Evolutionary conservation across 2,797 vertebrate species (phyloP).

Genomic region (Mionectes olivaceus): DNA sequence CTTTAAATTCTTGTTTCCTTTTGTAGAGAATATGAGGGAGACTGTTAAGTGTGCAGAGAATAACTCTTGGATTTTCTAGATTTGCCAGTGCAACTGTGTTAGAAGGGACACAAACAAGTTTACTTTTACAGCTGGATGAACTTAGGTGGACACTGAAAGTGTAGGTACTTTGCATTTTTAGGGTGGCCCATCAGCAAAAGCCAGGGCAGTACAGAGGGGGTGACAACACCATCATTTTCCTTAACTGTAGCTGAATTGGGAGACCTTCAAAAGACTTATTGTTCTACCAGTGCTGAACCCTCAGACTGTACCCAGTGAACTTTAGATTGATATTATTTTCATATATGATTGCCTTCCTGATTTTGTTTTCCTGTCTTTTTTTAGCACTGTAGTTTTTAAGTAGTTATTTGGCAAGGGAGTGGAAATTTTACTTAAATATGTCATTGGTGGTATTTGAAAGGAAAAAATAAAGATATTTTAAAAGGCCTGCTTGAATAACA

Average conservation of each 20-base stretch:
- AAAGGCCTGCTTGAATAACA: not conserved
- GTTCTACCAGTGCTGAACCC: not conserved
- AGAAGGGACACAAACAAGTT: not conserved
- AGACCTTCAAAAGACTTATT: not conserved
- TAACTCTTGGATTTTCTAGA: not conserved
- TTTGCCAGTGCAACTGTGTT: not conserved
- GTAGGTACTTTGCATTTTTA: not conserved
- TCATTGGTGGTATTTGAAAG: not conserved
- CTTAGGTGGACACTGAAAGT: not conserved
- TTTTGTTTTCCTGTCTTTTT: constrained; percentile 27
- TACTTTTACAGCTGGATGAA: not conserved
- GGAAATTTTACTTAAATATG: not conserved
- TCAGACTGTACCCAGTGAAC: not conserved
- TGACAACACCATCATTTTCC: not conserved
- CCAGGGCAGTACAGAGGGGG: not conserved
- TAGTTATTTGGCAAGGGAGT: not conserved
- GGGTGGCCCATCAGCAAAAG: not conserved
- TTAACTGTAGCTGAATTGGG: not conserved
- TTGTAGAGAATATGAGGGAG: accelerated
- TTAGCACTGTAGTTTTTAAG: not conserved
- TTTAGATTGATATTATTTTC: constrained; percentile 13
- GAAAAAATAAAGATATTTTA: constrained; percentile 17
- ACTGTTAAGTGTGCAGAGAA: not conserved
- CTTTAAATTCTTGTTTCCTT: not conserved
- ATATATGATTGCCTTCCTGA: not conserved